A percentile compares a stretch with the other conserved stretches of the same genome.
Conservation (phyloP, 2,888 invertebrate species). For the Carabus problematicus region DNA sequence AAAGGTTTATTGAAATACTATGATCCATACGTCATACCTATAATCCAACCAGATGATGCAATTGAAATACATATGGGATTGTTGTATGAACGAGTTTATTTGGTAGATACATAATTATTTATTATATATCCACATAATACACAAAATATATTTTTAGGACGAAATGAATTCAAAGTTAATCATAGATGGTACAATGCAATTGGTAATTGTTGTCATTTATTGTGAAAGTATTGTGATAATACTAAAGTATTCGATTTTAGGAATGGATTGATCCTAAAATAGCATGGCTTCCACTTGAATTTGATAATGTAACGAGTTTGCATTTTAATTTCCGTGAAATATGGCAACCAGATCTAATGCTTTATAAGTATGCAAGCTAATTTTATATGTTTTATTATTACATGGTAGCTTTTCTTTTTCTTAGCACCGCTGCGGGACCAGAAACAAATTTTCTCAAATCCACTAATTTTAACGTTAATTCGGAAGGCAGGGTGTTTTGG, state of each 20-base stretch:
- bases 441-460: constrained; percentile 51
- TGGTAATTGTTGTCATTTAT: constrained; percentile 55
- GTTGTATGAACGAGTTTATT: constrained; percentile 49
- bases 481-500: constrained; percentile 55
- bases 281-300: constrained; percentile 67
- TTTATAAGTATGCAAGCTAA: constrained; percentile 55
- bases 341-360: constrained; percentile 66
- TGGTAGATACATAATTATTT: constrained; percentile 49
- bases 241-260: constrained; percentile 56
- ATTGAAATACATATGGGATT: constrained; percentile 52
- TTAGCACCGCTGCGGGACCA: constrained; percentile 53
- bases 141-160: constrained; percentile 51
- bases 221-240: constrained; percentile 27
- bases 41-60: constrained; percentile 47
- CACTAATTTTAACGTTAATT: constrained; percentile 51
- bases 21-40: constrained; percentile 58
- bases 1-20: constrained; percentile 62
- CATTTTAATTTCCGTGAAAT: constrained; percentile 65
- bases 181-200: constrained; percentile 55
- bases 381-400: background rate
- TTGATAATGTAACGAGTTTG: constrained; percentile 61
- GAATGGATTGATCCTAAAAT: constrained; percentile 69
- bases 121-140: constrained; percentile 37
- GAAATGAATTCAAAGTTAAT: constrained; percentile 53
- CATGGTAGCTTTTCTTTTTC: background rate